phyloP scores from a whole-genome alignment of 2,113 vertebrate species.

The Calyptomena viridis region DNA sequence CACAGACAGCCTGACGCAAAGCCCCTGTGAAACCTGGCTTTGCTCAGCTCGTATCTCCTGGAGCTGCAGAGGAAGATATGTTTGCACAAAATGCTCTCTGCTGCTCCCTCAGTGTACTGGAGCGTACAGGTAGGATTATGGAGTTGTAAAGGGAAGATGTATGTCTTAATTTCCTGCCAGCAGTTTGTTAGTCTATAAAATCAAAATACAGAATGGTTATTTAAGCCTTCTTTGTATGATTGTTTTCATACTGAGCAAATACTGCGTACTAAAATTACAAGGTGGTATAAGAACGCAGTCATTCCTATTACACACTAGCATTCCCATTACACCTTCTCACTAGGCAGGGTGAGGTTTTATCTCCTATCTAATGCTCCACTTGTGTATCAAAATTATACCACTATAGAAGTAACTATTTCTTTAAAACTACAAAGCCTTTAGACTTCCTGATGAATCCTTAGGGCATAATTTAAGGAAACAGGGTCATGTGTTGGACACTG shows the following conservation, averaged over 20 bases:
- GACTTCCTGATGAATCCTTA: not conserved
- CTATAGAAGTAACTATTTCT: not conserved
- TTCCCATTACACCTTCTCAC: not conserved
- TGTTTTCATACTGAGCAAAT: not conserved
- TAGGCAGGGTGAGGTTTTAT: not conserved
- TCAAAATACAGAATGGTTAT: slow-evolving; percentile 25
- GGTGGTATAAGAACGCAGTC: not conserved
- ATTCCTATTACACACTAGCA: not conserved
- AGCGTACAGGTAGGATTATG: not conserved
- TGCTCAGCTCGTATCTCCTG: not conserved
- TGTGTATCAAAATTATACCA: not conserved
- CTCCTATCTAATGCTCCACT: not conserved
- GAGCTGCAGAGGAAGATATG: not conserved
- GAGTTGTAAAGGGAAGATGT: slow-evolving; percentile 8
- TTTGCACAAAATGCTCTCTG: slow-evolving; percentile 2
- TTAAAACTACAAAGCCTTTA: not conserved
- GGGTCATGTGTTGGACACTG: slow-evolving; percentile 17
- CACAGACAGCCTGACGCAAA: not conserved
- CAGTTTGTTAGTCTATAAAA: slow-evolving; percentile 45
- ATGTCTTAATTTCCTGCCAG: slow-evolving; percentile 44
- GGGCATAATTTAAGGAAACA: slow-evolving; percentile 57
- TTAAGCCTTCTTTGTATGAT: slow-evolving; percentile 28
- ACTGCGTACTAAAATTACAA: not conserved
- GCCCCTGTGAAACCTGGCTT: not conserved
- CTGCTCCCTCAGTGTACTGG: not conserved